Conservation (phyloP, 2,888 invertebrate species). For the Euspilapteryx auroguttella region DNA sequence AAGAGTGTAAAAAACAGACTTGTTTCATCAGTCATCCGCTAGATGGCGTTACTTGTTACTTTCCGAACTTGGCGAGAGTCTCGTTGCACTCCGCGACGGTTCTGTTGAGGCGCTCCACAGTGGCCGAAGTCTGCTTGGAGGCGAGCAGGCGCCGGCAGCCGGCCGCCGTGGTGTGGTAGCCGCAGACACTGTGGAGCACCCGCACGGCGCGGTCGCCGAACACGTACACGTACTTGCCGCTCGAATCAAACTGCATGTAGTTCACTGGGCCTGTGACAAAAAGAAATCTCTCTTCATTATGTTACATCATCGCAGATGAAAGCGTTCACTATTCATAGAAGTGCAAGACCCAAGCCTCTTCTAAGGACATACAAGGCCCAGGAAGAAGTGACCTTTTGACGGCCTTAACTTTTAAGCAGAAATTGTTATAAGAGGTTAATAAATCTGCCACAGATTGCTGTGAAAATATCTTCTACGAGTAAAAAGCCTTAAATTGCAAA, state of each 20-base stretch:
- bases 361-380: no score
- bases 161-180: conserved; percentile 34
- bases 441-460: no score
- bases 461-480: no score
- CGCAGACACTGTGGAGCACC: conserved; percentile 73
- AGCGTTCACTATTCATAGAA: no score
- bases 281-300: no score
- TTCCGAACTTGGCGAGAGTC: conserved; percentile 35
- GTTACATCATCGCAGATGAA: no score
- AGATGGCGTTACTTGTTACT: conserved; percentile 23
- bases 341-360: no score
- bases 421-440: no score
- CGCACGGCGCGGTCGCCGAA: conserved; percentile 77
- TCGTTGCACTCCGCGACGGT: conserved; percentile 65
- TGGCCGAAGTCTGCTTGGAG: conserved; percentile 69
- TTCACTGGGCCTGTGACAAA: conserved; percentile 63
- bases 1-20: no score
- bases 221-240: conserved; percentile 71
- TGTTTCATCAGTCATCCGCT: background rate
- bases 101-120: conserved; percentile 73
- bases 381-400: no score
- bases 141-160: conserved; percentile 45
- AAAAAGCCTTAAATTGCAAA: no score
- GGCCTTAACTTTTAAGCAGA: no score
- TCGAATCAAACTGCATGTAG: conserved; percentile 72